Evolutionary conservation across 2,888 invertebrate genomes (phyloP), one percentile per base, ranked within the genome.

Genomic region (Melinaea menophilus): DNA sequence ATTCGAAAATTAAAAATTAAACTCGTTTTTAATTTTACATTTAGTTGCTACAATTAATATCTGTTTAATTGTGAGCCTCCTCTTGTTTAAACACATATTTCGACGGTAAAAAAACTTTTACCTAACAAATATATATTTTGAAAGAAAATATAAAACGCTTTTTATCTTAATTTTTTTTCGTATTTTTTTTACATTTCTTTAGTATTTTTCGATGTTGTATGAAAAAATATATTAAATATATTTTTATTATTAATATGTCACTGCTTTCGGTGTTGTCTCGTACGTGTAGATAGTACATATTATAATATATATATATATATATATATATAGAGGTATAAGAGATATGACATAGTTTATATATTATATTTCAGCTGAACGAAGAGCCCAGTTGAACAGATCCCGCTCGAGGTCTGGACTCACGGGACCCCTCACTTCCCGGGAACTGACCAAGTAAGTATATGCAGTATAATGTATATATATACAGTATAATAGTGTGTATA

Each of bases 371-470:
- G 98, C 97, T 81, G 98, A 98, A 87, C 92, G 97, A 79, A 92
- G 98, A 82, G 98, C 98, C 13, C 97, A 97, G 85, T 88, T 98
- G 71, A 97, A 96, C 75, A 90, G 98, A 73, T 97, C 97, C 70
- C 91, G 98, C 73, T 98, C 97, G 37, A 90, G 98, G 70, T 95
- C 96, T 48, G 95, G 96, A 34, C 90, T 96, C 61, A 93, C 93
- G 41, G 93, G 92, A 12, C 91, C 92, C 58, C 84, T 94, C 71
- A 92, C 93, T 12, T 92, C 94, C 65, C 86, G 94, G 78, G 94
- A 95, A 84, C 86, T 95, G 73, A 93, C 94, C 59, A 94, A 94
- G 94, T 94, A 77, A 93, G 92, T 65, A 35, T 47, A 41, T 41
- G 2, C 9, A 2, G 41, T 9, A 9, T 9, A 5, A 41, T 41